These are phyloP conservation scores for Drosophila orena DNA, from an alignment of 1,140 invertebrate species.

Conservation along the genomic window DNA sequence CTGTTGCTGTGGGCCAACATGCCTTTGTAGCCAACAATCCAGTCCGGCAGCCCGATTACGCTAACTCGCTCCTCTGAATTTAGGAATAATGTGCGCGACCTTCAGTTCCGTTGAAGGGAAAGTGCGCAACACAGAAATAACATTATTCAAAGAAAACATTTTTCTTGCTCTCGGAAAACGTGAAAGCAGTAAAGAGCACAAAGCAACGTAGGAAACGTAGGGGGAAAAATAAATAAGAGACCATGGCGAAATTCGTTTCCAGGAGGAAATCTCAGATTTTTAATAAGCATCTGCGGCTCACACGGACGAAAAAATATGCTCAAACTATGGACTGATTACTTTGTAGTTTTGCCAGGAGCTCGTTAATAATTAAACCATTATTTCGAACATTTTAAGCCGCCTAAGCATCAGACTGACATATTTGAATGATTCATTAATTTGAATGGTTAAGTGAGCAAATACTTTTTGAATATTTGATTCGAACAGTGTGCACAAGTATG, in stretches of 20 bases:
- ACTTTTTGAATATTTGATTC: too few species aligned
- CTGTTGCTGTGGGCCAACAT: too few species aligned
- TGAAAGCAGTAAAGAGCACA: constrained; percentile 17
- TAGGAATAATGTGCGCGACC: constrained; percentile 40
- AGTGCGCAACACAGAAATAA: constrained; percentile 47
- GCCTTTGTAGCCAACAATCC: constrained; percentile 5
- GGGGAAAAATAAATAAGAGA: constrained; percentile 4
- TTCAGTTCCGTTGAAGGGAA: constrained; percentile 43
- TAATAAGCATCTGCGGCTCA: constrained; percentile 9
- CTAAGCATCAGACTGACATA: too few species aligned
- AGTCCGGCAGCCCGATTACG: constrained; percentile 15
- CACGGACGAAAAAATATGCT: too few species aligned
- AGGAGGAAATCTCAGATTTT: constrained; percentile 6
- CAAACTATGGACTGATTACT: too few species aligned
- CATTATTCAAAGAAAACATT: constrained; percentile 80
- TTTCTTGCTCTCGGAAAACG: constrained; percentile 56
- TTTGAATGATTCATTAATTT: too few species aligned
- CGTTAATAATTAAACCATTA: too few species aligned
- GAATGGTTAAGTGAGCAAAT: too few species aligned
- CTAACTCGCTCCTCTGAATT: constrained; percentile 13
- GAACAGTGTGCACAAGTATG: too few species aligned
- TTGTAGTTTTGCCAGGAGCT: too few species aligned
- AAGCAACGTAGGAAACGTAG: neutral
- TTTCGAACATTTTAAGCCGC: too few species aligned
- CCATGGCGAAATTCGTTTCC: constrained; percentile 11